These are phyloP conservation scores for Aspidapion aeneum DNA, from an alignment of 2,888 invertebrate genomes.

Conservation along the genomic window DNA sequence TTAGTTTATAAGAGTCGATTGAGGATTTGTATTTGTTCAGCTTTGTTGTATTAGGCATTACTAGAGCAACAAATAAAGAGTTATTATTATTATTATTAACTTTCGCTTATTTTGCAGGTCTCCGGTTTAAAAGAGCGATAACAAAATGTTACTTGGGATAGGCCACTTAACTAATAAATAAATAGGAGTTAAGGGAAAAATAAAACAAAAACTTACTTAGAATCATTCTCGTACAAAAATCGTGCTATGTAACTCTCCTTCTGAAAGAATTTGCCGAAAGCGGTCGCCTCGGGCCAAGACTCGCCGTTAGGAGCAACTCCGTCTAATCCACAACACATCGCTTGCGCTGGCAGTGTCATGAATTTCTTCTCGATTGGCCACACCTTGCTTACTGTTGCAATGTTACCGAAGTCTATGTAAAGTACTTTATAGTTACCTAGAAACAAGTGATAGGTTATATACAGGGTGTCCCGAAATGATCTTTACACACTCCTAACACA, in stretches of 20 bases:
- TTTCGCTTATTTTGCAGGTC: too few species aligned
- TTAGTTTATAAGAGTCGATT: too few species aligned
- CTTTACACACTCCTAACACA: too few species aligned
- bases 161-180: too few species aligned
- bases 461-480: slow-evolving; percentile 20
- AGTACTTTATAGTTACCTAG: slow-evolving; percentile 59
- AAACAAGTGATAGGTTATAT: neutral
- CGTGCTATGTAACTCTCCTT: slow-evolving; percentile 27
- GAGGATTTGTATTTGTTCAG: too few species aligned
- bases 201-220: slow-evolving; percentile 7
- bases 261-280: slow-evolving; percentile 59
- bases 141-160: too few species aligned
- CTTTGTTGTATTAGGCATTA: too few species aligned
- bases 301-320: slow-evolving; percentile 58
- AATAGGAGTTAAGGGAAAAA: too few species aligned
- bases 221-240: slow-evolving; percentile 18
- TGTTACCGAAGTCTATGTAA: slow-evolving; percentile 76
- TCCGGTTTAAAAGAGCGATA: too few species aligned
- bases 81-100: too few species aligned
- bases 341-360: slow-evolving; percentile 65
- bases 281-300: slow-evolving; percentile 55
- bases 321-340: slow-evolving; percentile 62
- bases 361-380: slow-evolving; percentile 67
- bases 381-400: slow-evolving; percentile 62
- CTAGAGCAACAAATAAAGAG: too few species aligned